A percentile compares a stretch with the other conserved stretches of the same genome.
Conservation (phyloP, 2,797 vertebrate genomes). For the Liasis olivaceus region DNA sequence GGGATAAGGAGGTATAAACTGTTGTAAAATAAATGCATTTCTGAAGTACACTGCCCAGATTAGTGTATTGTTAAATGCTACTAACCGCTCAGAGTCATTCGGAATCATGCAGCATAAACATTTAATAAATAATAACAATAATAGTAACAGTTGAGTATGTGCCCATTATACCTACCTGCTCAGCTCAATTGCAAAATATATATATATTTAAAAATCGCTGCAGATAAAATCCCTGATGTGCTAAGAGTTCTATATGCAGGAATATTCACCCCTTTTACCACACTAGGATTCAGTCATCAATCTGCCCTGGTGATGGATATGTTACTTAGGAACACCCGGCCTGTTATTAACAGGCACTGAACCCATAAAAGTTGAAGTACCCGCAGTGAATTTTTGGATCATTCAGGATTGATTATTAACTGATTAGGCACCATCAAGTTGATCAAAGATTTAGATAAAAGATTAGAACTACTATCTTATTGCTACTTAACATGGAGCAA, state of each 20-base stretch:
- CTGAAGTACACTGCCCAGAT: neutral
- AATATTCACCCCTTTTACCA: too few species aligned
- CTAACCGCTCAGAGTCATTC: neutral
- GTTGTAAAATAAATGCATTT: neutral
- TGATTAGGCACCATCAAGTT: too few species aligned
- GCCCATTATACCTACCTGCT: neutral
- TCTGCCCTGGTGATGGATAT: too few species aligned
- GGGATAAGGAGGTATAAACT: neutral
- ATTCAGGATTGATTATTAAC: neutral
- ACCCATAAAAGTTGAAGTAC: too few species aligned
- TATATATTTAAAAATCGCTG: neutral
- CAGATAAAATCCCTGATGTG: neutral
- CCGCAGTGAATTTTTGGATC: neutral
- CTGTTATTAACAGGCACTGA: neutral
- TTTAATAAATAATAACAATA: neutral
- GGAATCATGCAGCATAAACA: neutral
- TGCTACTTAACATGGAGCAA: too few species aligned
- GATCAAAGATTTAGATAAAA: too few species aligned
- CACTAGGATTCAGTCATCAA: neutral
- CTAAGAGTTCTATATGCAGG: too few species aligned
- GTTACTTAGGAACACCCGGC: neutral
- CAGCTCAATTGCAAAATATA: neutral
- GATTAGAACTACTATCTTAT: too few species aligned
- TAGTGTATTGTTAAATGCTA: neutral
- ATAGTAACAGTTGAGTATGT: neutral